Evolutionary conservation across 2,888 invertebrate genomes (phyloP).

Genomic region (Glaucopsyche alexis): DNA sequence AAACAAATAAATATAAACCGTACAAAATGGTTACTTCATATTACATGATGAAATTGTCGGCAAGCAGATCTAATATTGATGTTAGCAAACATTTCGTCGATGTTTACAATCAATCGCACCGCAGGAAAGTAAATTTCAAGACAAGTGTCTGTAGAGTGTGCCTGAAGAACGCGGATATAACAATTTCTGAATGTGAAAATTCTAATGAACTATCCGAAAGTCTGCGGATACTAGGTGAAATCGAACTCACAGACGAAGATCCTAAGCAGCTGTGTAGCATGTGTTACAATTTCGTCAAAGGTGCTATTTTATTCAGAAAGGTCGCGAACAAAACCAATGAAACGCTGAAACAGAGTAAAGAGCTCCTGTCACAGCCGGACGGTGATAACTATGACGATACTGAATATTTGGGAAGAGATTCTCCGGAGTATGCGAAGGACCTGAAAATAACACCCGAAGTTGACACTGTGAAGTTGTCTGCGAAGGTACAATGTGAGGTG

Average conservation of each 20-base stretch:
- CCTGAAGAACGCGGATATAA: slow-evolving; percentile 51
- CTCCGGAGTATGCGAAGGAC: not conserved
- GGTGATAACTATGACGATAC: slow-evolving; percentile 34
- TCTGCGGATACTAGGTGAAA: slow-evolving; percentile 50
- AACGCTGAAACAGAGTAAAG: slow-evolving; percentile 46
- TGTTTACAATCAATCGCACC: slow-evolving; percentile 31
- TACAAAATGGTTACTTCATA: slow-evolving; percentile 45
- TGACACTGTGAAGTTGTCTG: slow-evolving; percentile 34
- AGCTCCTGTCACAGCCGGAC: slow-evolving; percentile 36
- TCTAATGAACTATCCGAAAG: slow-evolving; percentile 49
- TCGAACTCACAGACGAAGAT: slow-evolving; percentile 48
- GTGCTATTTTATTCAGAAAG: slow-evolving; percentile 55
- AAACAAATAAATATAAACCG: not conserved
- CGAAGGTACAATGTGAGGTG: slow-evolving; percentile 47
- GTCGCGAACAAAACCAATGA: slow-evolving; percentile 53
- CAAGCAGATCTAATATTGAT: slow-evolving; percentile 36
- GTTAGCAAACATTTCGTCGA: slow-evolving; percentile 38
- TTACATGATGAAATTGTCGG: slow-evolving; percentile 44
- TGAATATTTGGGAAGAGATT: slow-evolving; percentile 37
- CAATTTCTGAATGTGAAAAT: slow-evolving; percentile 47
- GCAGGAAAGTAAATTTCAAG: slow-evolving; percentile 23
- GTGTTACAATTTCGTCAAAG: slow-evolving; percentile 56
- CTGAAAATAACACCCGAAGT: not conserved
- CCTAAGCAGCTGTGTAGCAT: slow-evolving; percentile 56
- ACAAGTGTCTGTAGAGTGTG: slow-evolving; percentile 55